Evolutionary conservation across 2,888 invertebrate species (phyloP), one percentile per base, ranked within the genome.

Genomic region (Phengaris arion): DNA sequence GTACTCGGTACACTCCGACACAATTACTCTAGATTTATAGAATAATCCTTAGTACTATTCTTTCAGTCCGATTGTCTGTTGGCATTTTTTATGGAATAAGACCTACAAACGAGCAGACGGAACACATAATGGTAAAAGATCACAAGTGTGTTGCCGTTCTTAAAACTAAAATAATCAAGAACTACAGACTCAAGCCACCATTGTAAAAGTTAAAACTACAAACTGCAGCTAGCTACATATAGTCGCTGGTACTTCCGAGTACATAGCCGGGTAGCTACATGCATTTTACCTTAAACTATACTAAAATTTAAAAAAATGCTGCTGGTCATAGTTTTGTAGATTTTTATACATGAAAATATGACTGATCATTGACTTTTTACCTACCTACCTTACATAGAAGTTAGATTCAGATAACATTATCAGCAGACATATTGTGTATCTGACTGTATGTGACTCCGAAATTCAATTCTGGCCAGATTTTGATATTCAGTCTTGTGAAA

Each of bases 381-480:
- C n/a, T n/a, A n/a, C n/a, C n/a, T n/a, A n/a, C 35, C 35, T 12
- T 0, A 35, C 15, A 8, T 59, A 35, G 10, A 64, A 45, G 64
- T 64, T 64, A 64, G 12, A 64, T 64, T 64, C n/a, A 7, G 46
- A 9, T 69, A 69, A 48, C 15, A 48, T 69, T 69, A 48, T 15
- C 46, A n/a, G 48, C 1, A 48, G 5, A 54, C 22, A 22, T 70
- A 70, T 6, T 12, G 6, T 48, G 48, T 12, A 54, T 35, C 51
- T 12, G 72, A 72, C 54, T 72, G 72, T 72, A 72, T 52, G 72
- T 72, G 74, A 76, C 75, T 77, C 76, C 79, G 77, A 79, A 82
- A 82, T 83, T 82, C 78, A 81, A 83, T 83, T 82, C 82, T 79
- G 79, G 75, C 78, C 80, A 80, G 79, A 80, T 83, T 83, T 82